These are phyloP conservation scores for Procavia capensis DNA, from an alignment of 2,113 vertebrate genomes.

Conservation along the genomic window DNA sequence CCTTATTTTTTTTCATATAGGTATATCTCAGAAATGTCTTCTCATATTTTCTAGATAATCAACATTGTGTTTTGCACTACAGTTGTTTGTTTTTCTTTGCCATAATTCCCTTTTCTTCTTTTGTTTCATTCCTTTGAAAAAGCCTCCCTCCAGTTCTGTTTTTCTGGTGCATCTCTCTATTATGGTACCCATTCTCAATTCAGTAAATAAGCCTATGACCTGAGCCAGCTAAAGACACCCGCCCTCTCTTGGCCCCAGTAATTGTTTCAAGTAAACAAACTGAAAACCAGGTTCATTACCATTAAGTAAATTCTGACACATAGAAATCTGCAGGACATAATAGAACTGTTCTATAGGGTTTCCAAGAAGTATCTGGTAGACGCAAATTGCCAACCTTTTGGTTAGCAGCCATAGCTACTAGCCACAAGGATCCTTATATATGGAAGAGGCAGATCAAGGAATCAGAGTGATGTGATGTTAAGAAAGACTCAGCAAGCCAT, in stretches of 20 bases:
- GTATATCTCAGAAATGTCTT: neutral
- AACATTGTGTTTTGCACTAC: neutral
- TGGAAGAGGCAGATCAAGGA: neutral
- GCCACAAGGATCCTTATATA: neutral
- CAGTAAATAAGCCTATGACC: neutral
- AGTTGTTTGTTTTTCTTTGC: neutral
- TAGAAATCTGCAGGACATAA: no score
- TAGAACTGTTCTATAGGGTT: no score
- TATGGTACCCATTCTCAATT: neutral
- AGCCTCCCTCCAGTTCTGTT: neutral
- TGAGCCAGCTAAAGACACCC: neutral
- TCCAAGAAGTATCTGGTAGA: no score
- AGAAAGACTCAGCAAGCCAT: neutral
- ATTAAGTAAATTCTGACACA: no score
- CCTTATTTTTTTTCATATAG: neutral
- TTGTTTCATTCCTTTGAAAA: neutral
- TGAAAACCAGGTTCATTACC: no score
- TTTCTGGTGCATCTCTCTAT: neutral
- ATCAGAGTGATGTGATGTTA: no score
- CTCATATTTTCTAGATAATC: neutral
- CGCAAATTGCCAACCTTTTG: no score
- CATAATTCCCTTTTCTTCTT: neutral
- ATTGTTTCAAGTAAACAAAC: neutral
- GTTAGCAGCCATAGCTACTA: neutral
- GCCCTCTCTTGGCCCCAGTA: no score